Evolutionary conservation across 2,797 vertebrate genomes (phyloP).

Genomic region (Leptodactylus fallax): DNA sequence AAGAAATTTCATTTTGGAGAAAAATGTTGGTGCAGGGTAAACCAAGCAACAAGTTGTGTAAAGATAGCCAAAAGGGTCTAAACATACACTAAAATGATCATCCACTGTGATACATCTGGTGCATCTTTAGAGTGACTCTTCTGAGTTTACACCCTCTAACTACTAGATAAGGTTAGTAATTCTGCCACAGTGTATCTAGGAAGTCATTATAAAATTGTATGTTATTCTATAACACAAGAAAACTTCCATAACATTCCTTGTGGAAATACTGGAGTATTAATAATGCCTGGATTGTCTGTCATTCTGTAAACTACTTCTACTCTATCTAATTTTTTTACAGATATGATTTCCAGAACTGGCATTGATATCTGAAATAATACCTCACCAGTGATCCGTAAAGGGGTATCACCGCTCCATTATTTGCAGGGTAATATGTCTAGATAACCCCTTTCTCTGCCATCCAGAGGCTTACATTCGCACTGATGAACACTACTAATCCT

Average conservation of each 20-base stretch:
- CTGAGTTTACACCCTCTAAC: too few relatives aligned
- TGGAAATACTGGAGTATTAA: not conserved
- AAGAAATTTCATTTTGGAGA: too few relatives aligned
- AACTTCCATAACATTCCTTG: not conserved
- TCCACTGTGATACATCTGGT: too few relatives aligned
- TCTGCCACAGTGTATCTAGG: not conserved
- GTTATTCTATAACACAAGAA: too few relatives aligned
- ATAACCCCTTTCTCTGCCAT: slow-evolving; percentile 14
- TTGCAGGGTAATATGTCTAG: slow-evolving; percentile 28
- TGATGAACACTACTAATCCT: slow-evolving; percentile 27
- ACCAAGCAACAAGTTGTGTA: too few relatives aligned
- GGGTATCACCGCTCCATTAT: slow-evolving; percentile 36
- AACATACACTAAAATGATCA: too few relatives aligned
- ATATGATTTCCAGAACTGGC: slow-evolving; percentile 27
- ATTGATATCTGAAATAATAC: slow-evolving; percentile 30
- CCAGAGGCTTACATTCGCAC: slow-evolving; percentile 11
- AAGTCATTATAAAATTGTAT: not conserved
- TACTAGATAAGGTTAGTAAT: too few relatives aligned
- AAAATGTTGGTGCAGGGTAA: too few relatives aligned
- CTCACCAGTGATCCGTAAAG: slow-evolving; percentile 44
- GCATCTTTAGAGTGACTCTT: too few relatives aligned
- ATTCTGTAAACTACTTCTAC: slow-evolving; percentile 11
- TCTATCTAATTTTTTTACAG: slow-evolving; percentile 36
- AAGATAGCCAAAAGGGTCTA: too few relatives aligned
- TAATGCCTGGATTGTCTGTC: not conserved